Evolutionary conservation across 1,140 invertebrate species (phyloP).

Genomic region (Drosophila auraria): DNA sequence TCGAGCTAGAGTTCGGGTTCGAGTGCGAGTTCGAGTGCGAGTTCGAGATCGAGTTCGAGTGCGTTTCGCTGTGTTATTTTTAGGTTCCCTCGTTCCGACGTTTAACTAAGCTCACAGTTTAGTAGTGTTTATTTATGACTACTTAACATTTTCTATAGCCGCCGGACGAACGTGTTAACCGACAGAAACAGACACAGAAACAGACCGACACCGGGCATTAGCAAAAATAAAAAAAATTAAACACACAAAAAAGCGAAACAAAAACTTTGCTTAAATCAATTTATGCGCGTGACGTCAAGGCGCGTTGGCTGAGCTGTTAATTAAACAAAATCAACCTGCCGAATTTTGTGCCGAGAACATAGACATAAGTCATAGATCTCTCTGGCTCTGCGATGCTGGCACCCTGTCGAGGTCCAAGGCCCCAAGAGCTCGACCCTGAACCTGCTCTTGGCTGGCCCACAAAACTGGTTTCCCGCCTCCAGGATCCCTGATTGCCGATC

Average conservation of each 20-base stretch:
- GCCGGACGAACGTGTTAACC: conserved; percentile 72
- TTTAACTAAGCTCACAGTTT: conserved; percentile 73
- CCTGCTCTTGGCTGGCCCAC: conserved; percentile 35
- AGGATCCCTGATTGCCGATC: conserved; percentile 35
- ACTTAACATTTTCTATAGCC: conserved; percentile 67
- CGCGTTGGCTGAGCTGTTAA: conserved; percentile 55
- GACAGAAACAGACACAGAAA: conserved; percentile 45
- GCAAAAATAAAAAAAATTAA: conserved; percentile 32
- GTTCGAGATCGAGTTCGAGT: not conserved
- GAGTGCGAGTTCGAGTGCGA: conserved; percentile 2
- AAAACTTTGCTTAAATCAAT: conserved; percentile 55
- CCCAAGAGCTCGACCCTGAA: conserved; percentile 40
- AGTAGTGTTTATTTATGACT: conserved; percentile 82
- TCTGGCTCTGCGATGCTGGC: not conserved
- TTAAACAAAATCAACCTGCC: conserved; percentile 71
- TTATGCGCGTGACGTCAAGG: conserved; percentile 79
- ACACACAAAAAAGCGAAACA: conserved; percentile 27
- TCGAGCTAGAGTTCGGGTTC: conserved; percentile 1
- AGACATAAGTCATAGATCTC: conserved; percentile 39
- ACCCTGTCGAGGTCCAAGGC: conserved; percentile 28
- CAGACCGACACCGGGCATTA: conserved; percentile 21
- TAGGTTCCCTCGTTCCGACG: conserved; percentile 28
- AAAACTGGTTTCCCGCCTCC: conserved; percentile 61
- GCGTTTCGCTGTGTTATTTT: conserved; percentile 51
- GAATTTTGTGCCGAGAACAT: conserved; percentile 16